phyloP scores from a whole-genome alignment of 1,140 invertebrate species.

The Grapholita molesta region DNA sequence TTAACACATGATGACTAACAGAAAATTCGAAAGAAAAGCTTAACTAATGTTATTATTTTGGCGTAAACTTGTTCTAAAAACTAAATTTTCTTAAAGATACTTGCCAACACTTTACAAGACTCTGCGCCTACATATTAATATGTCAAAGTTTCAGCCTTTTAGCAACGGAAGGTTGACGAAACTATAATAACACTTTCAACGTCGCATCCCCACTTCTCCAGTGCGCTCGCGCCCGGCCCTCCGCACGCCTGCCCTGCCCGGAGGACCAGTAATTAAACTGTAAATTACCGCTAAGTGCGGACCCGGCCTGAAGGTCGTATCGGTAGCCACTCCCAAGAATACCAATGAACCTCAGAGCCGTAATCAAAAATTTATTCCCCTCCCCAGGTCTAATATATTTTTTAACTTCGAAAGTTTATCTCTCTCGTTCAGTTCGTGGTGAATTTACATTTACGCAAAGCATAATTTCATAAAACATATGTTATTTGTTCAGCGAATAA shows the following conservation, averaged over 20 bases:
- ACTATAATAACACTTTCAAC: background rate
- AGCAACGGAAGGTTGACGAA: background rate
- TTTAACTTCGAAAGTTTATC: background rate
- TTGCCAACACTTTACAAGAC: too few species aligned
- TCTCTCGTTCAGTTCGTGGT: background rate
- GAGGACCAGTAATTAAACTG: constrained; percentile 59
- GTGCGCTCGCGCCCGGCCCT: background rate
- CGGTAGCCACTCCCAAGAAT: constrained; percentile 46
- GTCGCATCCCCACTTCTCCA: background rate
- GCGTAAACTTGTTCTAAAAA: too few species aligned
- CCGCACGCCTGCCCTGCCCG: constrained; percentile 17
- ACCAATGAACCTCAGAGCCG: constrained; percentile 47
- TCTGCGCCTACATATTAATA: too few species aligned
- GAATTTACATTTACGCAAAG: background rate
- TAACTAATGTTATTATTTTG: too few species aligned
- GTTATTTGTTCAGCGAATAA: background rate
- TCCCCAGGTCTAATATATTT: constrained; percentile 10
- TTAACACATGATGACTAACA: too few species aligned
- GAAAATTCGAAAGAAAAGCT: too few species aligned
- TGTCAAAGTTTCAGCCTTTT: too few species aligned
- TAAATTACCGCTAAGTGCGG: constrained; percentile 60
- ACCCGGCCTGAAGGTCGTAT: constrained; percentile 54
- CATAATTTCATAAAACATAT: background rate
- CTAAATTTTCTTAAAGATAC: too few species aligned
- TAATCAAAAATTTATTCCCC: constrained; percentile 55